Conservation (phyloP, 2,797 vertebrate species). For the Rallus crepitans region DNA sequence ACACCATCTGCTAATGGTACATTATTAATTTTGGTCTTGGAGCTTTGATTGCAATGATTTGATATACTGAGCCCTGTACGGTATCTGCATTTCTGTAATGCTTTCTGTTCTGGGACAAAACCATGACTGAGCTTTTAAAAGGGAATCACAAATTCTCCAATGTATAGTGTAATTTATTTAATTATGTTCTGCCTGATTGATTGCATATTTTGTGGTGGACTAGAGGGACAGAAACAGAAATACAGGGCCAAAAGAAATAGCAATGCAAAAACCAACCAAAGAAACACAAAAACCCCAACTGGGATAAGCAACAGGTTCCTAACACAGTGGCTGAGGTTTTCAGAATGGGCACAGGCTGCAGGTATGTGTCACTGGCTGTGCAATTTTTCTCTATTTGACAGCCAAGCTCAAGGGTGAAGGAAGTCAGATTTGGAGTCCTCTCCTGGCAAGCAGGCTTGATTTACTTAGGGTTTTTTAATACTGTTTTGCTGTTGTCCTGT, state of each 20-base stretch:
- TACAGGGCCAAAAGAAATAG: rapidly evolving
- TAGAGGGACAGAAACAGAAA: not conserved
- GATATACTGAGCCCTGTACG: not conserved
- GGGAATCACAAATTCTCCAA: not conserved
- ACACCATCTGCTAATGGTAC: not conserved
- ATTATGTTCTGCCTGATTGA: not conserved
- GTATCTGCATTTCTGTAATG: not conserved
- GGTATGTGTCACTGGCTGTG: not conserved
- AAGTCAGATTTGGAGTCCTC: not conserved
- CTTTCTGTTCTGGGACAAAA: not conserved
- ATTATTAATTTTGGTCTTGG: constrained; percentile 20
- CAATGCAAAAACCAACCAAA: not conserved
- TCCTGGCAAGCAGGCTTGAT: not conserved
- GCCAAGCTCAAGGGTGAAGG: not conserved
- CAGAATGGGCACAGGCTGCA: not conserved
- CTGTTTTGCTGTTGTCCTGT: not conserved
- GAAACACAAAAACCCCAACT: not conserved
- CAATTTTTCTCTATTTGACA: not conserved
- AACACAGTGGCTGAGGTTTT: not conserved
- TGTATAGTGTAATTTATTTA: not conserved
- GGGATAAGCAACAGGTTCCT: not conserved
- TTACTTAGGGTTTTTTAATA: not conserved
- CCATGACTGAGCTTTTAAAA: not conserved
- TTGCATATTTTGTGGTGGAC: not conserved
- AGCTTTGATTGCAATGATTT: not conserved